Evolutionary conservation across 2,797 vertebrate genomes (phyloP).

Genomic region (Rhinatrema bivittatum): DNA sequence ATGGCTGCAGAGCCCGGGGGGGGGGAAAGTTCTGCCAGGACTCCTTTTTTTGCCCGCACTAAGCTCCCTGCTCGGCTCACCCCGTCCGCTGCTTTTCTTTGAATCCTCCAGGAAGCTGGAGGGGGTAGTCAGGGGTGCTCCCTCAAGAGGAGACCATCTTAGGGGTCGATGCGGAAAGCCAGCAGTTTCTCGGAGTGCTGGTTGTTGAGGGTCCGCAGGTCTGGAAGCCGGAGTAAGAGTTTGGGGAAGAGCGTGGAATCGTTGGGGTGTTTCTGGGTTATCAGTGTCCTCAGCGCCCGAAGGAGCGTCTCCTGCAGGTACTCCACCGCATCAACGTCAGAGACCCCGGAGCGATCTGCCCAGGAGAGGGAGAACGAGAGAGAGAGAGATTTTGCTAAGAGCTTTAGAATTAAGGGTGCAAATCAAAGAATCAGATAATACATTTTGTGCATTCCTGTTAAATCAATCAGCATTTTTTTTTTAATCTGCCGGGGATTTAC

Average conservation of each 20-base stretch:
- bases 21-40: no score
- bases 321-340: slow-evolving; percentile 55
- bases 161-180: slow-evolving; percentile 66
- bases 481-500: no score
- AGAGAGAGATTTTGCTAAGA: no score
- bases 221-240: no score
- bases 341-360: slow-evolving; percentile 58
- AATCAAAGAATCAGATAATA: no score
- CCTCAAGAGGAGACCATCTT: slow-evolving; percentile 10
- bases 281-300: no score
- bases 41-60: no score
- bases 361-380: neutral
- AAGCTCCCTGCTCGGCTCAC: neutral
- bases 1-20: neutral
- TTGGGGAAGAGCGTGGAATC: slow-evolving; percentile 56
- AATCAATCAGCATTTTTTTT: no score
- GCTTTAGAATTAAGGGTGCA: no score
- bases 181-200: slow-evolving; percentile 70
- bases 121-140: neutral
- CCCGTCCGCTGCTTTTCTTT: neutral
- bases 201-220: slow-evolving; percentile 69
- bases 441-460: no score
- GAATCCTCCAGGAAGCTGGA: neutral
- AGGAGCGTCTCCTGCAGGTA: slow-evolving; percentile 66
- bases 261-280: slow-evolving; percentile 52